A percentile compares a stretch with the other conserved stretches of the same genome.
phyloP scores from a whole-genome alignment of 2,888 invertebrate species.

The Celastrina argiolus region DNA sequence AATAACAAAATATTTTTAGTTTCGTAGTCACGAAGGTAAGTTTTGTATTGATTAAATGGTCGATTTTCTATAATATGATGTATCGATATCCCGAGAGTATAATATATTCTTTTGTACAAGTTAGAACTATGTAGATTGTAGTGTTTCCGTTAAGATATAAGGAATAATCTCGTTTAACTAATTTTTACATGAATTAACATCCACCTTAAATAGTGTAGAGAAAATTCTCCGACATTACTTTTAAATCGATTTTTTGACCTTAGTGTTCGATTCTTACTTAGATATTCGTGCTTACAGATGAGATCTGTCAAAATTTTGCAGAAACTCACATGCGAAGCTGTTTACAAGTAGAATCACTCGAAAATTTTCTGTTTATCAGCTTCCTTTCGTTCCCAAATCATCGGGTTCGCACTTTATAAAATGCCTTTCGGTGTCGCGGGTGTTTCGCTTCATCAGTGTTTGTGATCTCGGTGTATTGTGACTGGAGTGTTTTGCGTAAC shows the following conservation, averaged over 20 bases:
- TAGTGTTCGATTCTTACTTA: not conserved
- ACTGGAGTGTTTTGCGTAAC: slow-evolving; percentile 71
- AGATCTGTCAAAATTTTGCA: slow-evolving; percentile 75
- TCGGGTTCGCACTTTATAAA: slow-evolving; percentile 53
- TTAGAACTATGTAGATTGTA: too few relatives aligned
- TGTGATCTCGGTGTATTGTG: slow-evolving; percentile 59
- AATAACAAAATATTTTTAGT: too few relatives aligned
- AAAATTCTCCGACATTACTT: not conserved
- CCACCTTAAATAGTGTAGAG: too few relatives aligned
- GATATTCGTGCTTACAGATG: slow-evolving; percentile 31
- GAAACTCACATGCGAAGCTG: slow-evolving; percentile 71
- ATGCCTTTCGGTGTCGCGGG: slow-evolving; percentile 72
- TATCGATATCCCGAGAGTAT: too few relatives aligned
- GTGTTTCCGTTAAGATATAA: too few relatives aligned
- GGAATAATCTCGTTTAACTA: too few relatives aligned
- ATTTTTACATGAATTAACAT: too few relatives aligned
- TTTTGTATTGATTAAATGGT: not conserved
- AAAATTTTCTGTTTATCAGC: slow-evolving; percentile 58
- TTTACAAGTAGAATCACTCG: slow-evolving; percentile 63
- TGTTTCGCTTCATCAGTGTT: slow-evolving; percentile 62
- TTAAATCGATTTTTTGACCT: not conserved
- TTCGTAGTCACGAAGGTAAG: too few relatives aligned
- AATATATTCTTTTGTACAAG: too few relatives aligned
- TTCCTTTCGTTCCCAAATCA: slow-evolving; percentile 50
- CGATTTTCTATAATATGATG: not conserved